A percentile compares a stretch with the other conserved stretches of the same genome.
phyloP scores from a whole-genome alignment of 2,888 invertebrate species.

The Morpho helenor region DNA sequence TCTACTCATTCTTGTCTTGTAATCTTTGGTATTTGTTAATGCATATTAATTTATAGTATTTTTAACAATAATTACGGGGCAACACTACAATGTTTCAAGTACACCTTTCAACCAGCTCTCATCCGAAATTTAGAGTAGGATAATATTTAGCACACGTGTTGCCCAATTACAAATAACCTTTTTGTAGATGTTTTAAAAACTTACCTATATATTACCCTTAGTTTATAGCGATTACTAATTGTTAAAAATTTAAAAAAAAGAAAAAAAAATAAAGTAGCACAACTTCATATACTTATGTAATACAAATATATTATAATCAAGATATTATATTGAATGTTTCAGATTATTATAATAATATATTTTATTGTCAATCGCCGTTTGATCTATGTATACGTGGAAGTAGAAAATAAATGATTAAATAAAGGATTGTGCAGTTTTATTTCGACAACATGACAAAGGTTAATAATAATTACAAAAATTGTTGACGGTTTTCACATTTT shows the following conservation, averaged over 20 bases:
- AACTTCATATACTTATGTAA: neutral
- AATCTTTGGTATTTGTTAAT: too few species aligned
- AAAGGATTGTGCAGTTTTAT: constrained; percentile 5
- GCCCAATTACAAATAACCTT: neutral
- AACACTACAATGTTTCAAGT: too few species aligned
- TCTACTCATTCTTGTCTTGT: too few species aligned
- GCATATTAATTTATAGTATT: too few species aligned
- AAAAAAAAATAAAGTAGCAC: too few species aligned
- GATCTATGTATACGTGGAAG: constrained; percentile 36
- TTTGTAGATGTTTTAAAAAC: neutral
- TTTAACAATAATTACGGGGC: too few species aligned
- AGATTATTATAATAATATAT: constrained; percentile 34
- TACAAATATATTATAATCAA: constrained; percentile 8
- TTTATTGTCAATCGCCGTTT: constrained; percentile 32
- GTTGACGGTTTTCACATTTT: too few species aligned
- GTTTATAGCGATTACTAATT: neutral
- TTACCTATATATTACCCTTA: neutral
- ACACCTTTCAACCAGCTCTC: too few species aligned
- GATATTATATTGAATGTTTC: constrained; percentile 30
- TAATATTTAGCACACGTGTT: neutral
- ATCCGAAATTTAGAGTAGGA: too few species aligned
- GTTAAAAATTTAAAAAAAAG: too few species aligned
- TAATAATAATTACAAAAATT: too few species aligned
- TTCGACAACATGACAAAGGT: neutral
- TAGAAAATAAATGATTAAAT: constrained; percentile 28